These are phyloP conservation scores for Carapus acus DNA, from an alignment of 2,797 vertebrate species.

Conservation along the genomic window DNA sequence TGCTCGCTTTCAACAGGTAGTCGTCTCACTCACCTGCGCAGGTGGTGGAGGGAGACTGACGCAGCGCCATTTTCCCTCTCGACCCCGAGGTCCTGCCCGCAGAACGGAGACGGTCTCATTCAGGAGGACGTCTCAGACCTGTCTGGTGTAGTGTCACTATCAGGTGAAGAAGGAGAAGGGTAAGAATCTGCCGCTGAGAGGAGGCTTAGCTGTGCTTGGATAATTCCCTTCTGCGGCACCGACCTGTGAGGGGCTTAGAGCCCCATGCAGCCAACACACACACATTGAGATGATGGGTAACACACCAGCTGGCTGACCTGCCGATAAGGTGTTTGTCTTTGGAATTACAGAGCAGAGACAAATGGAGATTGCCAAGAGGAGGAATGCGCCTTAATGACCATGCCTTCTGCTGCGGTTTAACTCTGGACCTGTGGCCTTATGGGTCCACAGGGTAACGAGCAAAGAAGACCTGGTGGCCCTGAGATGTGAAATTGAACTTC, in stretches of 20 bases:
- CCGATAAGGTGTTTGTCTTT: constrained; percentile 37
- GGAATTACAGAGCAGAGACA: constrained; percentile 43
- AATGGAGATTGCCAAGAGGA: constrained; percentile 51
- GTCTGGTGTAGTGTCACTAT: constrained; percentile 28
- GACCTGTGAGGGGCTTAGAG: constrained; percentile 1
- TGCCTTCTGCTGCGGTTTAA: constrained; percentile 57
- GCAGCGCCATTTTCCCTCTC: constrained; percentile 51
- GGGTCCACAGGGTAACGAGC: constrained; percentile 1
- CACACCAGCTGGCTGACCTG: constrained; percentile 35
- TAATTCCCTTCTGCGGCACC: constrained; percentile 46
- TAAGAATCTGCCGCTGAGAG: constrained; percentile 41
- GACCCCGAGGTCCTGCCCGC: constrained; percentile 18
- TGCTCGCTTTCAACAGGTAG: constrained; percentile 33
- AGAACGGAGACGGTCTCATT: constrained; percentile 9
- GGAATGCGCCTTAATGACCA: constrained; percentile 55
- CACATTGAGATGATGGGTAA: constrained; percentile 24
- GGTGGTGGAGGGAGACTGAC: constrained; percentile 54
- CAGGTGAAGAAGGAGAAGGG: constrained; percentile 38
- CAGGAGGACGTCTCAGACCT: neutral
- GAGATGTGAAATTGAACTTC: too few species aligned
- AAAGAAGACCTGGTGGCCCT: too few species aligned
- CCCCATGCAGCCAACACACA: constrained; percentile 11
- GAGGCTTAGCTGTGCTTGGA: constrained; percentile 50
- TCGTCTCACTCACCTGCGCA: constrained; percentile 57
- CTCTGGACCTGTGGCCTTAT: constrained; percentile 27